Conservation (phyloP, 1,140 invertebrate genomes). For the Temnothorax longispinosus region DNA sequence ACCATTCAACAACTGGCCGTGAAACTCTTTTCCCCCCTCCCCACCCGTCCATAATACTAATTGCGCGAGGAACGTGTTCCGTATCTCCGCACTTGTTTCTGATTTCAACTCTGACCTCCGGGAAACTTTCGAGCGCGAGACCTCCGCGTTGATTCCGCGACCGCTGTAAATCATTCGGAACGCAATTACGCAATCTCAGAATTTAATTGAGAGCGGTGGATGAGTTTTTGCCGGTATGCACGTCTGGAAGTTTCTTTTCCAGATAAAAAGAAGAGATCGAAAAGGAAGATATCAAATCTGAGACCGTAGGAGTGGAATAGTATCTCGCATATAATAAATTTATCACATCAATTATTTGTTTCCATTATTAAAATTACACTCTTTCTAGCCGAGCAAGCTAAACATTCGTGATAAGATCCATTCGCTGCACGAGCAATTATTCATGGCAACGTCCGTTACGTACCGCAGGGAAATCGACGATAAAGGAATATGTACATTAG, state of each 20-base stretch:
- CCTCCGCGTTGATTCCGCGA: conserved; percentile 5
- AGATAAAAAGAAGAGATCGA: neutral
- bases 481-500: too few species aligned
- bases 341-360: neutral
- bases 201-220: conserved; percentile 33
- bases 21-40: neutral
- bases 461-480: too few species aligned
- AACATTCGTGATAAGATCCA: neutral
- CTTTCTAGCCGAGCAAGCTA: neutral
- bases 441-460: neutral
- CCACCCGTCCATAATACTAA: conserved; percentile 1
- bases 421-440: neutral
- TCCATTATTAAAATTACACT: neutral
- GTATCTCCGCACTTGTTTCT: conserved; percentile 43
- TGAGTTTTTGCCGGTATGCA: neutral
- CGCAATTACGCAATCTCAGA: conserved; percentile 28
- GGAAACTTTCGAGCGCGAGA: conserved; percentile 28
- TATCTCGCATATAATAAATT: neutral
- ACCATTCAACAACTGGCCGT: conserved; percentile 33
- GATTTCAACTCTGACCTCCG: conserved; percentile 19
- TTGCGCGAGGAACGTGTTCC: conserved; percentile 14
- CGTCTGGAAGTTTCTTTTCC: neutral
- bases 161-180: conserved; percentile 43
- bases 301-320: neutral
- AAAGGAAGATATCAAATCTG: neutral